Evolutionary conservation across 2,888 invertebrate species (phyloP), one percentile per base, ranked within the genome.

Genomic region (Drosophila ochracea): DNA sequence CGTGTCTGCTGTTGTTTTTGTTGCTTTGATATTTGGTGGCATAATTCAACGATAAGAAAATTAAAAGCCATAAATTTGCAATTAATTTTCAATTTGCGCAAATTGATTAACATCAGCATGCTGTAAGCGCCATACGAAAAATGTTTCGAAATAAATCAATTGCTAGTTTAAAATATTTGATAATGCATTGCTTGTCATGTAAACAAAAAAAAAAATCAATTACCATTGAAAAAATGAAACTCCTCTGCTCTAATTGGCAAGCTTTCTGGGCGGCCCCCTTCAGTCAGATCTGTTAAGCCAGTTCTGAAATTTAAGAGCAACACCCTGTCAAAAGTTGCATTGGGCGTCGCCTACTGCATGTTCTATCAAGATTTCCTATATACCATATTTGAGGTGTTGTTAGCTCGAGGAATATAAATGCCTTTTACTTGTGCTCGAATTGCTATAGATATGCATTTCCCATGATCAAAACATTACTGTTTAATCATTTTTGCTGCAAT

Each of bases 21-120:
- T 39, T 63, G 33, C 13, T 66, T 39, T 54, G 31, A 47, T 66
- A 69, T 65, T 69, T 76, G 50, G 67, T 68, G 74, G 74, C 83
- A 91, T 88, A 91, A 91, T 88, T 91, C 91, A 91, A 65, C 78
- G 80, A 79, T 83, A 89, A 86, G 84, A 88, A 91, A 91, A 91
- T 91, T 91, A 91, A 91, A 91, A 85, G 91, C 89, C 79, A 91
- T 91, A 91, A 91, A 91, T 91, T 91, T 84, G 82, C 91, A 91
- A 91, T 91, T 91, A 91, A 91, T 84, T 90, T 91, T 91, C 89
- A 91, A 91, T 91, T 91, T 91, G 91, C 84, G 80, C 82, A 85
- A 84, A 89, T 84, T 83, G 84, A 89, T 84, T 78, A 89, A 58
- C 83, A 88, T 88, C 84, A 84, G 80, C 68, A 81, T 66, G 77